Percentiles rank a stretch among this genome's conserved stretches.
phyloP scores from a whole-genome alignment of 2,113 vertebrate species.

The Narcine bancroftii region DNA sequence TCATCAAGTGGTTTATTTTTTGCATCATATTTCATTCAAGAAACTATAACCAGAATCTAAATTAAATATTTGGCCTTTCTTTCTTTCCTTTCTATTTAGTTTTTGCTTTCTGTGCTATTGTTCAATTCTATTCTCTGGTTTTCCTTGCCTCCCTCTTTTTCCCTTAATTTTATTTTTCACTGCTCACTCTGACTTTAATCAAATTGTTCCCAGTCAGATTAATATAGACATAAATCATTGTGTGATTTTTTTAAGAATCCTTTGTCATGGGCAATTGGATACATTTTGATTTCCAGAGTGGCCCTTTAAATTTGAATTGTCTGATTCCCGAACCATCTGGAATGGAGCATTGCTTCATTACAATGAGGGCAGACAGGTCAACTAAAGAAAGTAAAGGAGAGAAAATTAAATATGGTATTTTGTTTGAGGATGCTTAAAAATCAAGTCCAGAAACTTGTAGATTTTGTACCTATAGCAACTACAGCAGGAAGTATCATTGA shows the following conservation, averaged over 20 bases:
- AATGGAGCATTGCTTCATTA: not conserved
- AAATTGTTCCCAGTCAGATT: not conserved
- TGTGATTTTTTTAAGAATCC: not conserved
- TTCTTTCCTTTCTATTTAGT: not conserved
- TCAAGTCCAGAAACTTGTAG: not conserved
- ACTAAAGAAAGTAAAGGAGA: not conserved
- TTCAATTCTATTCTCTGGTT: not conserved
- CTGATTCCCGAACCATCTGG: not conserved
- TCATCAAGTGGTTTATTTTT: not conserved
- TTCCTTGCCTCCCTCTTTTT: not conserved
- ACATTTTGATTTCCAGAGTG: slow-evolving; percentile 14
- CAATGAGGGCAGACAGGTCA: not conserved
- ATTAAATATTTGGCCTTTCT: not conserved
- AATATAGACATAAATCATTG: not conserved
- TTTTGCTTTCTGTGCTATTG: not conserved
- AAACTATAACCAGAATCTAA: not conserved
- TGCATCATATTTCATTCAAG: not conserved
- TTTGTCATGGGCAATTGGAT: not conserved
- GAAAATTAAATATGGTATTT: not conserved
- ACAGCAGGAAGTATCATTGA: not conserved
- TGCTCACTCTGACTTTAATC: not conserved
- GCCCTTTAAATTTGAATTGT: not conserved
- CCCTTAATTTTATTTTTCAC: not conserved
- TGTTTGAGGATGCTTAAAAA: not conserved
- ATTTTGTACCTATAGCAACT: not conserved